phyloP scores from a whole-genome alignment of 2,113 vertebrate genomes.

The Synchiropus splendidus region DNA sequence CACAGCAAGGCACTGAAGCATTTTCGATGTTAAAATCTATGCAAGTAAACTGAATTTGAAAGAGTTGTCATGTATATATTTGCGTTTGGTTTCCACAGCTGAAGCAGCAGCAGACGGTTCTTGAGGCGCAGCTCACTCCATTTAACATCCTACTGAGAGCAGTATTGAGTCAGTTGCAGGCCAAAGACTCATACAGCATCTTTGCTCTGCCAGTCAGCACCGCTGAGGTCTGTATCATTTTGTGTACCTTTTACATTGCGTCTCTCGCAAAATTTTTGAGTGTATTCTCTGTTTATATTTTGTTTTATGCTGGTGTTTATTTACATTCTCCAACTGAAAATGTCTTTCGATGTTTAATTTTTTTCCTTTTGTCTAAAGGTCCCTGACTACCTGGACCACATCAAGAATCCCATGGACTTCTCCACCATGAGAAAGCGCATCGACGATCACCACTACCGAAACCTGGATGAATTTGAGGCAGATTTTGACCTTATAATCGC shows the following conservation, averaged over 20 bases:
- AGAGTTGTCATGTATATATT: neutral
- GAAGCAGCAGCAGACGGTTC: conserved; percentile 84
- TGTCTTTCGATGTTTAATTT: neutral
- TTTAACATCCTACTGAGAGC: conserved; percentile 83
- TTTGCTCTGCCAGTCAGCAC: conserved; percentile 89
- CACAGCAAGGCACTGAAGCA: no score
- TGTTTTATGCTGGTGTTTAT: no score
- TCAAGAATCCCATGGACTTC: conserved; percentile 93
- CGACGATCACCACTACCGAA: conserved; percentile 78
- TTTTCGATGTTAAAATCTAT: no score
- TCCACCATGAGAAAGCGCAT: conserved; percentile 86
- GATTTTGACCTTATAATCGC: conserved; percentile 90
- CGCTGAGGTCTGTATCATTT: conserved; percentile 77
- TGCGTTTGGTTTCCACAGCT: conserved; percentile 63
- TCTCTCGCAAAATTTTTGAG: no score
- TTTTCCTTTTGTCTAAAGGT: conserved; percentile 63
- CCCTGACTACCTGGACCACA: conserved; percentile 92
- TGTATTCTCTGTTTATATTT: no score
- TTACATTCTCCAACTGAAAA: no score
- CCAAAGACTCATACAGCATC: conserved; percentile 87
- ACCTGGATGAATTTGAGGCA: conserved; percentile 82
- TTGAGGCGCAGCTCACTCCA: conserved; percentile 88
- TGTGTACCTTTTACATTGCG: no score
- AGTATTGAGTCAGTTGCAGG: conserved; percentile 85
- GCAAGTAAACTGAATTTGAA: neutral